phyloP scores from a whole-genome alignment of 2,888 invertebrate genomes.

The Sympetrum striolatum region DNA sequence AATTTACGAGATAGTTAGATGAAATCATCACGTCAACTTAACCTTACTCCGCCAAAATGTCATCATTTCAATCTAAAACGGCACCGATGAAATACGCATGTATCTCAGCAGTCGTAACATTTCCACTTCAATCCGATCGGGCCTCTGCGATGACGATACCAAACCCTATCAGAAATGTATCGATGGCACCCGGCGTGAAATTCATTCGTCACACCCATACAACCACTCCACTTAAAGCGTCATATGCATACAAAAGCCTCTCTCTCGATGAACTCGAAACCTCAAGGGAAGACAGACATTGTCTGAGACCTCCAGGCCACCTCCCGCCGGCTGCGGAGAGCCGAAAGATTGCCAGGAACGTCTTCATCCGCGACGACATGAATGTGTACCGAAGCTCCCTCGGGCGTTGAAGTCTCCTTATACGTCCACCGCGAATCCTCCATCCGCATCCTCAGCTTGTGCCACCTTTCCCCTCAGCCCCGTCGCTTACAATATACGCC shows the following conservation, averaged over 20 bases:
- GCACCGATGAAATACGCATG: too few relatives aligned
- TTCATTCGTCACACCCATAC: not conserved
- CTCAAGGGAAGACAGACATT: not conserved
- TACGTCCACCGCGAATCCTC: not conserved
- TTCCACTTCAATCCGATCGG: not conserved
- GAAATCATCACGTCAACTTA: too few relatives aligned
- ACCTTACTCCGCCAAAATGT: too few relatives aligned
- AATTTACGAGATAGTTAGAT: too few relatives aligned
- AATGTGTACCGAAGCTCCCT: not conserved
- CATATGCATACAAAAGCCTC: conserved; percentile 28
- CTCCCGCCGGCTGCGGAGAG: not conserved
- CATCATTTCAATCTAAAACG: too few relatives aligned
- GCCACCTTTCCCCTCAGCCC: not conserved
- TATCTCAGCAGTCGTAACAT: not conserved
- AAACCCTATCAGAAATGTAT: not conserved
- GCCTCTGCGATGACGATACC: not conserved
- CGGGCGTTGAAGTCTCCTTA: conserved; percentile 31
- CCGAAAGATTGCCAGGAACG: not conserved
- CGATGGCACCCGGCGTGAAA: not conserved
- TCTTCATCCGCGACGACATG: not conserved
- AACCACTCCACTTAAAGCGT: conserved; percentile 3
- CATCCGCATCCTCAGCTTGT: conserved; percentile 3
- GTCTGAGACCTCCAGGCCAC: not conserved
- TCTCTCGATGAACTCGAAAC: not conserved
- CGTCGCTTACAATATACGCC: not conserved